phyloP scores from a whole-genome alignment of 1,140 invertebrate genomes.

The Gonioctena quinquepunctata region DNA sequence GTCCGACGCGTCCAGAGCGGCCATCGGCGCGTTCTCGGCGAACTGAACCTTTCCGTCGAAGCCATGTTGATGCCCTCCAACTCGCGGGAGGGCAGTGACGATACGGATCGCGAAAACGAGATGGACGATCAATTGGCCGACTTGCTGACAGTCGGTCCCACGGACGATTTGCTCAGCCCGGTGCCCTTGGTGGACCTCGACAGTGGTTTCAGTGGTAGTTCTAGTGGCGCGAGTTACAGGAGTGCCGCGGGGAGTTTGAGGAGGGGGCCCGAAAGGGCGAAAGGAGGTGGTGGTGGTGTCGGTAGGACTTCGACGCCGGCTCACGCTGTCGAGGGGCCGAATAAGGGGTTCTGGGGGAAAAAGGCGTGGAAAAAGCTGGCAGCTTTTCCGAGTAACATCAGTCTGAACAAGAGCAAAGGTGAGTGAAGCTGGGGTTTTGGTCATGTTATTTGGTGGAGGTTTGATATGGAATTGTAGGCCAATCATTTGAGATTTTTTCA shows the following conservation, averaged over 20 bases:
- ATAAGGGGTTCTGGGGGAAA: slow-evolving; percentile 68
- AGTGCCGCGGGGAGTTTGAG: slow-evolving; percentile 64
- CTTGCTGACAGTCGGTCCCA: slow-evolving; percentile 69
- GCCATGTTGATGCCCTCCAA: slow-evolving; percentile 80
- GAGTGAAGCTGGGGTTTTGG: slow-evolving; percentile 5
- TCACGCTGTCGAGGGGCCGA: background rate
- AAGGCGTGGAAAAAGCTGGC: slow-evolving; percentile 78
- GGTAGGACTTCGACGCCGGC: slow-evolving; percentile 23
- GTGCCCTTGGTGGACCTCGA: slow-evolving; percentile 70
- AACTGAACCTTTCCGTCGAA: slow-evolving; percentile 82
- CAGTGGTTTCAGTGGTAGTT: slow-evolving; percentile 80
- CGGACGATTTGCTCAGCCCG: slow-evolving; percentile 72
- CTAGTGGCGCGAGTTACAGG: slow-evolving; percentile 75
- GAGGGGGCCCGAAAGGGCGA: slow-evolving; percentile 30
- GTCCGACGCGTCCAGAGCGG: slow-evolving; percentile 75
- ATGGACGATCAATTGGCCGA: slow-evolving; percentile 67
- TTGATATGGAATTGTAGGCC: too few relatives aligned
- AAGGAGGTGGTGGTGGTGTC: slow-evolving; percentile 19
- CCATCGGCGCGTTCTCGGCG: slow-evolving; percentile 79
- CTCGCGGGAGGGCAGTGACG: slow-evolving; percentile 52
- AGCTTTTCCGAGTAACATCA: slow-evolving; percentile 69
- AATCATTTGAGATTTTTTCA: too few relatives aligned
- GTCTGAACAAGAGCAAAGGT: slow-evolving; percentile 66
- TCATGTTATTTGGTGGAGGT: too few relatives aligned
- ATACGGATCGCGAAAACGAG: slow-evolving; percentile 58